A percentile compares a stretch with the other conserved stretches of the same genome.
These are phyloP conservation scores for Papilio xuthus DNA, from an alignment of 1,140 invertebrate genomes.

Conservation along the genomic window DNA sequence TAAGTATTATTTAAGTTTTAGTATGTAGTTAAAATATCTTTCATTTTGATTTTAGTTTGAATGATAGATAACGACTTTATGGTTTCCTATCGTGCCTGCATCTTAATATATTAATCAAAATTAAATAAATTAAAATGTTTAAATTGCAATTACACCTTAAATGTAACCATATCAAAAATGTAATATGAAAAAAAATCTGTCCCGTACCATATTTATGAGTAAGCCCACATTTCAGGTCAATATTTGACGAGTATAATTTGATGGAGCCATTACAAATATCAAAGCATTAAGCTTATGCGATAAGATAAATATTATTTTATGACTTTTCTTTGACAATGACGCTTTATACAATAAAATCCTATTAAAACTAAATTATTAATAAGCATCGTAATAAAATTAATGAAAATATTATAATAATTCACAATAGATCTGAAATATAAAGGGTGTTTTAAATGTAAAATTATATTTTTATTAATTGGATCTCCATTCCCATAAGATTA, in stretches of 20 bases:
- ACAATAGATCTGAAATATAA: too few species aligned
- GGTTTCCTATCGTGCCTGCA: neutral
- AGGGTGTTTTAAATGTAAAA: too few species aligned
- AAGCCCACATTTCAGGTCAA: neutral
- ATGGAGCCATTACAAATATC: neutral
- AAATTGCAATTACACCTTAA: neutral
- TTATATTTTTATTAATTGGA: too few species aligned
- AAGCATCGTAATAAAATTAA: too few species aligned
- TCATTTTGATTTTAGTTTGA: neutral
- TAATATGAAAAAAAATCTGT: neutral
- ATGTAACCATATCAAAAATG: neutral
- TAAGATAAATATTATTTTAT: neutral
- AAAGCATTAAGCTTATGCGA: neutral
- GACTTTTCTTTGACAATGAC: neutral
- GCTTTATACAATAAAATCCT: neutral
- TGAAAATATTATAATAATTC: too few species aligned
- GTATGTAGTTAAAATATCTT: neutral
- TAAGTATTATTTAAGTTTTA: neutral
- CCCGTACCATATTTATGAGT: neutral
- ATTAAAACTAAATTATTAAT: neutral
- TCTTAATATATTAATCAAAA: neutral
- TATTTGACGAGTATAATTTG: neutral
- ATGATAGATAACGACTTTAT: neutral
- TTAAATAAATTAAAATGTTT: neutral
- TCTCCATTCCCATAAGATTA: too few species aligned